Evolutionary conservation across 2,888 invertebrate species (phyloP).

Genomic region (Melieria omissa): DNA sequence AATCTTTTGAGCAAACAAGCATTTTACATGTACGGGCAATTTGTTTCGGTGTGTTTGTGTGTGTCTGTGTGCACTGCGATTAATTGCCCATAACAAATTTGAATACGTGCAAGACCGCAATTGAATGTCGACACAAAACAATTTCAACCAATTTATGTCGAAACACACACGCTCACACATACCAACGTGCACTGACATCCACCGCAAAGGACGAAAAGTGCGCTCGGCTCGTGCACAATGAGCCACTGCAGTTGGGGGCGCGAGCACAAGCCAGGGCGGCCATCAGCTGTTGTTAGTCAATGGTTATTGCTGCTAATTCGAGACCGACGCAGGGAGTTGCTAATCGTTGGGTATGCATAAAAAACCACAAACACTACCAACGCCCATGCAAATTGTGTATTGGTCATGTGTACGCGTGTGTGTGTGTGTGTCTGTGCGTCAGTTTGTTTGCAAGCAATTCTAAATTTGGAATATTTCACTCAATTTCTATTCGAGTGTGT

Average conservation of each 20-base stretch:
- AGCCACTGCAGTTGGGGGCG: no score
- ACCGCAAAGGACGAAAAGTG: neutral
- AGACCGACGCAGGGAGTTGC: no score
- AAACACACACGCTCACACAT: neutral
- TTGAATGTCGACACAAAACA: slow-evolving; percentile 11
- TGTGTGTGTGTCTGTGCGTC: slow-evolving; percentile 9
- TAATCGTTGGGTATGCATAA: neutral
- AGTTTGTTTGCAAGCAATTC: no score
- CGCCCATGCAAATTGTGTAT: neutral
- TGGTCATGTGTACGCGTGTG: neutral
- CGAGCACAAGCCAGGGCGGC: no score
- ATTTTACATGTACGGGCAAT: no score
- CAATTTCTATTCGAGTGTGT: no score
- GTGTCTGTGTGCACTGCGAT: slow-evolving; percentile 8
- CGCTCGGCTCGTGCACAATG: no score
- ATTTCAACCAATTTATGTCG: neutral
- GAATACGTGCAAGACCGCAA: slow-evolving; percentile 26
- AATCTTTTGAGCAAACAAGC: neutral
- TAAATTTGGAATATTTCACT: no score
- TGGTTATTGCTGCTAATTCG: no score
- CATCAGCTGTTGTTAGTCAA: no score
- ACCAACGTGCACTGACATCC: neutral
- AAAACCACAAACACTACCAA: slow-evolving; percentile 30
- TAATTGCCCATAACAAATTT: slow-evolving; percentile 33
- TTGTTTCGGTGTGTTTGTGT: neutral